These are phyloP conservation scores for Picus viridis DNA, from an alignment of 2,797 vertebrate genomes.

Conservation along the genomic window DNA sequence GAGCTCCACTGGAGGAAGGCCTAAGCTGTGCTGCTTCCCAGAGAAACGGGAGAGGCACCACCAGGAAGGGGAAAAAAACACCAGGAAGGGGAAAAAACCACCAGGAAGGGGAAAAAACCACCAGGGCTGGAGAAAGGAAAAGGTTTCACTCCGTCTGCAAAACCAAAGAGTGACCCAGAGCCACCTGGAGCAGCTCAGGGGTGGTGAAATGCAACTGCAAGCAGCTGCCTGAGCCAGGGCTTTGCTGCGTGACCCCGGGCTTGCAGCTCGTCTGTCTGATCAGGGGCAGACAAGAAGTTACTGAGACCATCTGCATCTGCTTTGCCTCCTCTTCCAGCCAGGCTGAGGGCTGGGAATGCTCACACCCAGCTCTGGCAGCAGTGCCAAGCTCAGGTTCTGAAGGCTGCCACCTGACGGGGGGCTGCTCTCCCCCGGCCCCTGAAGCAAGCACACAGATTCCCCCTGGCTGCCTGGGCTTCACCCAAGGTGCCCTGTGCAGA, in stretches of 20 bases:
- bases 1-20: slow-evolving; percentile 41
- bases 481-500: background rate
- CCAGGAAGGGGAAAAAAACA: background rate
- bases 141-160: background rate
- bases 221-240: background rate
- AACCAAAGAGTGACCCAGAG: background rate
- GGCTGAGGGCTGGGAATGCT: background rate
- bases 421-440: background rate
- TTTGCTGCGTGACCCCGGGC: background rate
- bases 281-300: background rate
- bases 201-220: background rate
- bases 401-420: too few species aligned
- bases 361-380: background rate
- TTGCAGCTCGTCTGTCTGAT: too few species aligned
- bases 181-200: slow-evolving; percentile 2
- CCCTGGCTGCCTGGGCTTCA: background rate
- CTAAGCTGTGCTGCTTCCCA: slow-evolving; percentile 31
- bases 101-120: background rate
- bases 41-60: slow-evolving; percentile 52
- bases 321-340: background rate
- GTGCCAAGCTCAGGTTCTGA: background rate
- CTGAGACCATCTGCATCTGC: background rate
- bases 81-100: background rate
- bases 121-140: background rate
- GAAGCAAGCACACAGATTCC: background rate